phyloP scores from a whole-genome alignment of 2,888 invertebrate genomes.

The Dryococelus australis region DNA sequence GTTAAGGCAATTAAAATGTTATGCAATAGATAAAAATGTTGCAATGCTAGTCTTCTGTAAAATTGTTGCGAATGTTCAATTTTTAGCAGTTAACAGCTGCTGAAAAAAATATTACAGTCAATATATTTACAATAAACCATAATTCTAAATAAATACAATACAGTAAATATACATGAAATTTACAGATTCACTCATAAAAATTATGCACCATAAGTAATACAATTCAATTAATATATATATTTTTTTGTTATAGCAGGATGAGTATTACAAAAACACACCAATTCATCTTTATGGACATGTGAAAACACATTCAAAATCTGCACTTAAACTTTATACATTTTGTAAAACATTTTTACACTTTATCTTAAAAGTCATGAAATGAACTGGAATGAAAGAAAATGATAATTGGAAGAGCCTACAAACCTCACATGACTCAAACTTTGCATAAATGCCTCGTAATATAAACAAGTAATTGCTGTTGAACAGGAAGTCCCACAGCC shows the following conservation, averaged over 20 bases:
- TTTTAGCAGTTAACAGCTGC: background rate
- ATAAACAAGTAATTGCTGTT: too few species aligned
- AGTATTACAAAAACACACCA: slow-evolving; percentile 5
- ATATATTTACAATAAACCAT: background rate
- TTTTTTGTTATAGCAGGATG: background rate
- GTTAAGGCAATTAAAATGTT: too few species aligned
- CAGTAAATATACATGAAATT: background rate
- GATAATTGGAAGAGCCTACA: background rate
- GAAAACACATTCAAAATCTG: background rate
- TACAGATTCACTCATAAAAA: slow-evolving; percentile 5
- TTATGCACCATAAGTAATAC: slow-evolving; percentile 2
- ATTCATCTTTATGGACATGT: background rate
- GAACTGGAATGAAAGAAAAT: background rate
- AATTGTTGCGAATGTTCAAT: too few species aligned
- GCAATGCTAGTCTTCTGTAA: too few species aligned
- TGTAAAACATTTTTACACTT: background rate
- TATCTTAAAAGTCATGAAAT: background rate
- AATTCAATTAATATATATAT: background rate
- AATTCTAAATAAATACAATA: background rate
- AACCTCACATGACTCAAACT: background rate
- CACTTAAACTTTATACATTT: background rate
- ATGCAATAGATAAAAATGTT: too few species aligned
- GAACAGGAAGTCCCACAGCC: too few species aligned
- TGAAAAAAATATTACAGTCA: background rate
- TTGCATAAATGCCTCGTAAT: too few species aligned